Evolutionary conservation across 2,797 vertebrate species (phyloP).

Genomic region (Pangasius krempfi): DNA sequence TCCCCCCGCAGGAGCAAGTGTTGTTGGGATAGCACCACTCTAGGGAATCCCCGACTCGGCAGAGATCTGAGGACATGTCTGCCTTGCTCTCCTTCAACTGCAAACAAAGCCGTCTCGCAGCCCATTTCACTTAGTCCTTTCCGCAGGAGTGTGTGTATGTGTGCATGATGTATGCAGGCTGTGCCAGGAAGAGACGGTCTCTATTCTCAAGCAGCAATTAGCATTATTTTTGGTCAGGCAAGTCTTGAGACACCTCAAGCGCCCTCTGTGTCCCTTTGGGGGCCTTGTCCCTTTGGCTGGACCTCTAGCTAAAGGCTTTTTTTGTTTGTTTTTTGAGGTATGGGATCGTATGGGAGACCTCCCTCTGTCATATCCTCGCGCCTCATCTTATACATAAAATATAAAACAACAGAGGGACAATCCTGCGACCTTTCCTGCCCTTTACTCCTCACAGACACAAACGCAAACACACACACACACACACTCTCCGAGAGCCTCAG

Average conservation of each 20-base stretch:
- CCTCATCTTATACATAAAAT: constrained; percentile 92
- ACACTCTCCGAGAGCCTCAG: constrained; percentile 55
- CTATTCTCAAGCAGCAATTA: constrained; percentile 35
- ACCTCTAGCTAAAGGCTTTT: constrained; percentile 56
- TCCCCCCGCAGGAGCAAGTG: constrained; percentile 70
- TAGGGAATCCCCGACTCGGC: constrained; percentile 68
- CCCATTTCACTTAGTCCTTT: constrained; percentile 59
- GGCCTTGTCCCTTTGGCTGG: constrained; percentile 50
- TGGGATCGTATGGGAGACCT: constrained; percentile 82
- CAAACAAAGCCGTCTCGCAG: constrained; percentile 63
- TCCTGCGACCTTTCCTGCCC: constrained; percentile 96
- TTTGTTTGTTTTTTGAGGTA: constrained; percentile 71
- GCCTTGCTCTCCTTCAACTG: constrained; percentile 57
- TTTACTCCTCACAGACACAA: constrained; percentile 75
- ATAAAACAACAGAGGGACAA: constrained; percentile 98
- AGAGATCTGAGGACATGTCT: constrained; percentile 63
- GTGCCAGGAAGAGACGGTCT: not conserved
- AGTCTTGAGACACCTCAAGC: constrained; percentile 9
- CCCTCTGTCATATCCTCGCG: constrained; percentile 85
- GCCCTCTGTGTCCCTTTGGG: constrained; percentile 22
- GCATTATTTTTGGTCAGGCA: constrained; percentile 49
- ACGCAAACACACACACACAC: constrained; percentile 59
- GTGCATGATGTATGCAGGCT: constrained; percentile 31
- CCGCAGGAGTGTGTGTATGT: constrained; percentile 42
- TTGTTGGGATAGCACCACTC: constrained; percentile 73